A percentile compares a stretch with the other conserved stretches of the same genome.
Conservation (phyloP, 2,797 vertebrate genomes). For the Odontamblyopus rebecca region DNA sequence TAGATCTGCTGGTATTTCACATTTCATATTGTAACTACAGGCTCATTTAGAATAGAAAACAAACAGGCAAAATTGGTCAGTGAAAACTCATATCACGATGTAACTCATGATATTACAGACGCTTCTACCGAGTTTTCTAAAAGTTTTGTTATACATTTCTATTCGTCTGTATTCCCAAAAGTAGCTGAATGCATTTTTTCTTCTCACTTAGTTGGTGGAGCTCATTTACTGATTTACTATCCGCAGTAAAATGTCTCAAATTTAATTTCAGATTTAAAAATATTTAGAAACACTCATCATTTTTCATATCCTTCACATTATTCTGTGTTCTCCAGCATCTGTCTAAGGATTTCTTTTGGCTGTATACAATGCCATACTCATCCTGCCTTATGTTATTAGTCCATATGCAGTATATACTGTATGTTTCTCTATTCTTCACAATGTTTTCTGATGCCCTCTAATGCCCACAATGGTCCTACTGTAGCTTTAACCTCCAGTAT, state of each 20-base stretch:
- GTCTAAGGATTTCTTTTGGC: no score
- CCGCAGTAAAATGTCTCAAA: no score
- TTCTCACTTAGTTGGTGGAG: no score
- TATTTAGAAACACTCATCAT: background rate
- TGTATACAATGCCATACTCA: no score
- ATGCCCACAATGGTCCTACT: no score
- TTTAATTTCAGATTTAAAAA: no score
- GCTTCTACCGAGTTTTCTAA: background rate
- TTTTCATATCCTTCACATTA: slow-evolving; percentile 8
- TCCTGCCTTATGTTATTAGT: background rate
- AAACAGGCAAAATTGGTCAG: background rate
- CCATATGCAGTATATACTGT: background rate
- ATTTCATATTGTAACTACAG: background rate
- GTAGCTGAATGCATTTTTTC: no score
- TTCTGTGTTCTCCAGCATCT: background rate
- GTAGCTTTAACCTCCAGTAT: background rate
- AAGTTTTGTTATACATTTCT: no score
- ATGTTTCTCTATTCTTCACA: background rate
- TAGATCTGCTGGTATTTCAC: slow-evolving; percentile 1
- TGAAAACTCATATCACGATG: no score
- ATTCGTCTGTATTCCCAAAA: no score
- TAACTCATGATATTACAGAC: background rate
- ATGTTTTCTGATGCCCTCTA: background rate
- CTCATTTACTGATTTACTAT: no score
- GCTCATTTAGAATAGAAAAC: background rate